A percentile compares a stretch with the other conserved stretches of the same genome.
Conservation (phyloP, 2,797 vertebrate genomes). For the Phylloscopus collybita region DNA sequence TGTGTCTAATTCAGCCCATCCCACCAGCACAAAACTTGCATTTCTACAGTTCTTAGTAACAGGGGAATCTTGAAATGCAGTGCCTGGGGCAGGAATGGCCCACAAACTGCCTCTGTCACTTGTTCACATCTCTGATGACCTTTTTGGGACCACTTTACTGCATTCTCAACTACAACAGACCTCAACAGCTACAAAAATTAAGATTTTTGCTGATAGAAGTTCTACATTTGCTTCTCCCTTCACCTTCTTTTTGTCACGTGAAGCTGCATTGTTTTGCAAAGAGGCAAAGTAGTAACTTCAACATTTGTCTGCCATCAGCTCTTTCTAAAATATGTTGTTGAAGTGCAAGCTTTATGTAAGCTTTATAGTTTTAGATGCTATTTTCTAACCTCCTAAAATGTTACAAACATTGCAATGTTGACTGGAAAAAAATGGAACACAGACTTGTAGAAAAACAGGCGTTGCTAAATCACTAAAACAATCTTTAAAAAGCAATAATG, state of each 20-base stretch:
- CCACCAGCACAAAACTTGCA: background rate
- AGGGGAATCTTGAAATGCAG: background rate
- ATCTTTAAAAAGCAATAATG: background rate
- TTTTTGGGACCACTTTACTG: background rate
- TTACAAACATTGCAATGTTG: background rate
- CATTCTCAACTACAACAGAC: background rate
- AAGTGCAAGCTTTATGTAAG: background rate
- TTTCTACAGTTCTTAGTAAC: background rate
- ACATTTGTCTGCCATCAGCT: background rate
- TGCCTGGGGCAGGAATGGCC: background rate
- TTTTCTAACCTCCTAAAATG: constrained; percentile 9
- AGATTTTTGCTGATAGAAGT: background rate
- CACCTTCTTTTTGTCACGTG: background rate
- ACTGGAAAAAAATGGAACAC: background rate
- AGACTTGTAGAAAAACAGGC: background rate
- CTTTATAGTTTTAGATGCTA: background rate
- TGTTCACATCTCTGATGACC: background rate
- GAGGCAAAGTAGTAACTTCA: background rate
- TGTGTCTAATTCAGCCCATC: background rate
- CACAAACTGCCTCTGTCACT: background rate
- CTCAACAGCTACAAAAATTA: background rate
- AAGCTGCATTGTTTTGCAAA: background rate
- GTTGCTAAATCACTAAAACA: background rate
- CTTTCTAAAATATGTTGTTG: background rate
- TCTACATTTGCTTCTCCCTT: background rate